Evolutionary conservation across 2,113 vertebrate species (phyloP).

Genomic region (Martes martes): DNA sequence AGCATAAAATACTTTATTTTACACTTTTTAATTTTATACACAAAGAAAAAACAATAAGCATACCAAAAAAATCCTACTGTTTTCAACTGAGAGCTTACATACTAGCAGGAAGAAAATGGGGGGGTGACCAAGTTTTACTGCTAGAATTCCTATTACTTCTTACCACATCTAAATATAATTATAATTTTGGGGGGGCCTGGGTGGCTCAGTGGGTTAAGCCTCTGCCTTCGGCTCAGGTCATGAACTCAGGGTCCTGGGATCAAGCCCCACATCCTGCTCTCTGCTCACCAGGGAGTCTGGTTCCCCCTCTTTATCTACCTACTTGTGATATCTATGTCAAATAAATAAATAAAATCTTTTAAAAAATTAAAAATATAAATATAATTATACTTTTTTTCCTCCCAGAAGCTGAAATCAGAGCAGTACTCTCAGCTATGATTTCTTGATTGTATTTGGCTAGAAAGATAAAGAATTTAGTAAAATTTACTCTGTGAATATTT

Average conservation of each 20-base stretch:
- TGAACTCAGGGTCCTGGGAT: too few species aligned
- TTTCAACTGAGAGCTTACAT: background rate
- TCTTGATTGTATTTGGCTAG: background rate
- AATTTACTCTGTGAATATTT: background rate
- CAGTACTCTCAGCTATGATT: background rate
- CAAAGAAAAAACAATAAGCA: background rate
- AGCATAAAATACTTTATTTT: background rate
- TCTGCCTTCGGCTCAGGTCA: too few species aligned
- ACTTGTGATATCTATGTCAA: too few species aligned
- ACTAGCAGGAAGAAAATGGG: background rate
- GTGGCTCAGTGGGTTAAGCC: too few species aligned
- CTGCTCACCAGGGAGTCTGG: too few species aligned
- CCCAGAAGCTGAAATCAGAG: background rate
- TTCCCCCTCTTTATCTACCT: too few species aligned
- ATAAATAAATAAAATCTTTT: too few species aligned
- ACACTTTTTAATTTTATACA: background rate
- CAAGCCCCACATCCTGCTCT: too few species aligned
- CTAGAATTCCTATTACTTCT: background rate
- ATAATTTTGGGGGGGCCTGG: too few species aligned
- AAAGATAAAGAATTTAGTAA: constrained; percentile 14
- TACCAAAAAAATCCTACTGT: background rate
- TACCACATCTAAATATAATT: constrained; percentile 22
- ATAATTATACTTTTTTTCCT: background rate
- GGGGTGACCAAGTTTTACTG: background rate
- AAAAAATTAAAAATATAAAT: background rate